Conservation (phyloP, 2,113 vertebrate species). For the Brachyhypopomus gauderio region DNA sequence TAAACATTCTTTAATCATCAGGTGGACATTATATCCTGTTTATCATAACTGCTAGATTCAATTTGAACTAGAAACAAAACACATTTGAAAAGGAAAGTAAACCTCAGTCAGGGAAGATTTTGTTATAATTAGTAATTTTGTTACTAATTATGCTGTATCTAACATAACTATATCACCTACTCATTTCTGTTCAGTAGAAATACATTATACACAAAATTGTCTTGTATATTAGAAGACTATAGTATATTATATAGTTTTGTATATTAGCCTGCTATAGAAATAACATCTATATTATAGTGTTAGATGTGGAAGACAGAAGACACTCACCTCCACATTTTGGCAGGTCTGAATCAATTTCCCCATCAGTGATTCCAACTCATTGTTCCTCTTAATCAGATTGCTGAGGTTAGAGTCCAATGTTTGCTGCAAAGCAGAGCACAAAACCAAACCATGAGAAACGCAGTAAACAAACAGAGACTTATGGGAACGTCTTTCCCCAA, state of each 20-base stretch:
- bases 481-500: not conserved
- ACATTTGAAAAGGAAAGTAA: not conserved
- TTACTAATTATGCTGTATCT: too few relatives aligned
- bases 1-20: not conserved
- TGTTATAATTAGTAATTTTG: too few relatives aligned
- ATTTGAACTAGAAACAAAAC: not conserved
- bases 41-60: not conserved
- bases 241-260: too few relatives aligned
- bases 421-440: slow-evolving; percentile 79
- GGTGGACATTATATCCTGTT: not conserved
- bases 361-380: slow-evolving; percentile 95
- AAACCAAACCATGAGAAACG: slow-evolving; percentile 53
- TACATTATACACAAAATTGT: too few relatives aligned
- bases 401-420: slow-evolving; percentile 94
- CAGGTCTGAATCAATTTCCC: slow-evolving; percentile 98
- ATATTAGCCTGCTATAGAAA: too few relatives aligned
- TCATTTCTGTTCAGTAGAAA: too few relatives aligned
- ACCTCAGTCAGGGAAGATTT: not conserved
- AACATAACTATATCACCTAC: not conserved
- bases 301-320: not conserved
- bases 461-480: not conserved
- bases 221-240: too few relatives aligned
- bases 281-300: not conserved
- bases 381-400: slow-evolving; percentile 97
- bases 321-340: slow-evolving; percentile 92